Evolutionary conservation across 2,797 vertebrate species (phyloP), one percentile per base, ranked within the genome.

Genomic region (Halcyon leucocephala): DNA sequence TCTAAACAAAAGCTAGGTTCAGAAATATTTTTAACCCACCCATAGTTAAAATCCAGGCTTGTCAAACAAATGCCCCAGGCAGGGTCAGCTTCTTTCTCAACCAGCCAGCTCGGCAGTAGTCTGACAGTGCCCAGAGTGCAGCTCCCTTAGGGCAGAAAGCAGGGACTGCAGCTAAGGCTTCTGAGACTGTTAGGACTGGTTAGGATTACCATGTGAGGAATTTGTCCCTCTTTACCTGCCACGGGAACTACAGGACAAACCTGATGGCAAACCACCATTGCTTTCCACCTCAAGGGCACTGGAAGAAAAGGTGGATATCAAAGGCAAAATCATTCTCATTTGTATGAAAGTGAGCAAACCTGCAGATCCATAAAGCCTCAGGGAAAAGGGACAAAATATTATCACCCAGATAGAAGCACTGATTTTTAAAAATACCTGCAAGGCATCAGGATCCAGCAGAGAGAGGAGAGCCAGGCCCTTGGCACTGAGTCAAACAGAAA

Each of bases 151-250:
- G 26, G 12, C 26, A 78, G 24, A 81, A 76, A 62, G 46, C 8
- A 33, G 20, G 14, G 7, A 62, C 25, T 28, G n/a, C 12, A 66
- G 31, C 6, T 62, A 37, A 25, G 0, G 0, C 31, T 66, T 48
- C 39, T 10, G 25, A 83, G 22, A 21, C 3, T 14, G 49, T 67
- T n/a, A 76, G 17, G 48, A 84, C n/a, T n/a, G 39, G 37, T 76
- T 51, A 66, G 39, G 41, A 60, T 61, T n/a, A 21, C 18, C 0
- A 0, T 3, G 12, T 37, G 28, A 52, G 31, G 46, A 91, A 41
- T 72, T 74, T 29, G 22, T 9, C 33, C 6, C 18, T 74, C 6
- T 1, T 60, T 33, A 61, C 33, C 25, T 69, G 54, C 33, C 58
- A 49, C 13, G 41, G 51, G 60, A 85, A 17, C 37, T 84, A 31